Evolutionary conservation across 1,140 invertebrate species (phyloP).

Genomic region (Camponotus vicinus): DNA sequence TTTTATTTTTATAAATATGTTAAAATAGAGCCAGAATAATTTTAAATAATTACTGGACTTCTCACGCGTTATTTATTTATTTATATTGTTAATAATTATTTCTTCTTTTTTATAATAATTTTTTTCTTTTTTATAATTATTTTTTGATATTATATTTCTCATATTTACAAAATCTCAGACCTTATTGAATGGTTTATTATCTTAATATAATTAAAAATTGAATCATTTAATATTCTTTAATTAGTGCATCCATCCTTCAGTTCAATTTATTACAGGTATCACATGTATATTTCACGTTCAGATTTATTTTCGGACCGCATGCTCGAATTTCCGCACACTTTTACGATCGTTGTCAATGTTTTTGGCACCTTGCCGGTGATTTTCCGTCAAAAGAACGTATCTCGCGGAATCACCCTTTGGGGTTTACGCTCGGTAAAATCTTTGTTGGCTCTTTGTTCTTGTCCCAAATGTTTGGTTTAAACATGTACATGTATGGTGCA

Average conservation of each 20-base stretch:
- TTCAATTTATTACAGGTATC: constrained; percentile 36
- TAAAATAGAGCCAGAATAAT: not conserved
- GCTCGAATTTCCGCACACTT: constrained; percentile 25
- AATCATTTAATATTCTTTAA: not conserved
- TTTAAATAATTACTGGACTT: not conserved
- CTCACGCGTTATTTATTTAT: too few species aligned
- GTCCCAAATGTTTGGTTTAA: constrained; percentile 22
- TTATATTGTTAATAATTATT: too few species aligned
- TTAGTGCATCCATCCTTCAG: not conserved
- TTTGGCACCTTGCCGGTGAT: constrained; percentile 15
- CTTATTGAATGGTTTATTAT: too few species aligned
- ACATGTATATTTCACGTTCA: not conserved
- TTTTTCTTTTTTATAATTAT: too few species aligned
- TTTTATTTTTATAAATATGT: not conserved
- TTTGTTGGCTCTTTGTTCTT: not conserved
- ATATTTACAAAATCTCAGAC: too few species aligned
- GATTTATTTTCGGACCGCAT: not conserved
- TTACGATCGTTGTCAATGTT: constrained; percentile 20
- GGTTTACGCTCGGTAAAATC: constrained; percentile 6
- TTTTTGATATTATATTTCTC: too few species aligned
- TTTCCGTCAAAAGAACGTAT: constrained; percentile 23
- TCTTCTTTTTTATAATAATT: too few species aligned
- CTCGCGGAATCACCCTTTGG: not conserved
- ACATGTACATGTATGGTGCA: not conserved
- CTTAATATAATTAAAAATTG: too few species aligned